Evolutionary conservation across 2,113 vertebrate species (phyloP).

Genomic region (Apteryx mantelli): DNA sequence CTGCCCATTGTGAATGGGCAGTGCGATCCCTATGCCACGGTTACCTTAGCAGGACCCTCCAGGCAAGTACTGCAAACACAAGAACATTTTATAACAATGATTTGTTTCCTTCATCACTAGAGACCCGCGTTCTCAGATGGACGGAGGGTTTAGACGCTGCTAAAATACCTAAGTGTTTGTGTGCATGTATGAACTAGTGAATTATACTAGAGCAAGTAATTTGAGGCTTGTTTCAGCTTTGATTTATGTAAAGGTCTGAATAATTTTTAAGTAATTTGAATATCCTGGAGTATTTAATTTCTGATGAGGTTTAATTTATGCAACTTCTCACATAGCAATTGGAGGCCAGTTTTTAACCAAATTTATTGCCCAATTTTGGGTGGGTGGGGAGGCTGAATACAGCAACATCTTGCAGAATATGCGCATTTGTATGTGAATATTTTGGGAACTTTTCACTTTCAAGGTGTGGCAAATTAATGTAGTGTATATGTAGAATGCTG

Average conservation of each 20-base stretch:
- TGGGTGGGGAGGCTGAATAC: neutral
- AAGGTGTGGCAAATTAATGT: neutral
- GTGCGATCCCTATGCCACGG: slow-evolving; percentile 94
- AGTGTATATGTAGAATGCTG: neutral
- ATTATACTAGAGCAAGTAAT: neutral
- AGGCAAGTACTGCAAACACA: slow-evolving; percentile 78
- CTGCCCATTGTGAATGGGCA: slow-evolving; percentile 97
- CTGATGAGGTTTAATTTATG: slow-evolving; percentile 37
- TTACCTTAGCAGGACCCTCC: slow-evolving; percentile 91
- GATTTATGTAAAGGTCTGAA: slow-evolving; percentile 28
- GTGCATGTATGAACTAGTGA: neutral
- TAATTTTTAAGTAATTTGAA: slow-evolving; percentile 17
- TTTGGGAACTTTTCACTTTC: neutral
- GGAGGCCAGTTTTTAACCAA: slow-evolving; percentile 21
- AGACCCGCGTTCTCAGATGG: neutral
- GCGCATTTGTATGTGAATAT: neutral
- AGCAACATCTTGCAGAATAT: neutral
- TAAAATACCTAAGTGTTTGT: neutral
- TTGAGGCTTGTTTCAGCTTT: slow-evolving; percentile 38
- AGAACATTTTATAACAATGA: neutral
- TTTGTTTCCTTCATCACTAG: neutral
- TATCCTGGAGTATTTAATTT: slow-evolving; percentile 22
- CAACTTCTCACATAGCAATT: slow-evolving; percentile 44
- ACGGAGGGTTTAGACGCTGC: neutral
- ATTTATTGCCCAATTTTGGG: slow-evolving; percentile 26